Evolutionary conservation across 2,888 invertebrate genomes (phyloP), one percentile per base, ranked within the genome.

Genomic region (Glaucopsyche alexis): DNA sequence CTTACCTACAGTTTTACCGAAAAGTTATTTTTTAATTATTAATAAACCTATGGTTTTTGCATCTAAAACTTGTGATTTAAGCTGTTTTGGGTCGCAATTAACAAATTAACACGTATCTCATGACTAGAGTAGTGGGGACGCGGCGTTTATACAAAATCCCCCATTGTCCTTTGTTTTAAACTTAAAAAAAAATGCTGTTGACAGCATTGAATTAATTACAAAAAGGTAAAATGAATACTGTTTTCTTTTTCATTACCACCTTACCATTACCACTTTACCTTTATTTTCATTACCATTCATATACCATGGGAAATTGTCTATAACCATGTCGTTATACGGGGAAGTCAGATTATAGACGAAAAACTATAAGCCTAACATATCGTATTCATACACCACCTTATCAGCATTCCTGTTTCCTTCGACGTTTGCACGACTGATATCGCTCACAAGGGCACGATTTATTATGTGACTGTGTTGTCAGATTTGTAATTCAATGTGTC

Each of bases 351-450:
- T 77, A 77, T 76, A 78, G 76, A 77, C 77, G 75, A 77, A 77
- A 77, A 73, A 77, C 76, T 77, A 76, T 78, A 76, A 78, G 76
- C 74, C 74, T 74, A 76, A 74, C 75, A 74, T 74, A 72, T 75
- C 65, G 71, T 71, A 71, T 72, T 75, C 75, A 75, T 75, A 74
- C 66, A 74, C 42, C 73, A 73, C 72, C 77, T 81, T 81, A 82
- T 81, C 80, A 82, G 78, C 80, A 76, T 79, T 81, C 80, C 80
- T 82, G 82, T 82, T 82, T 77, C 79, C 76, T 66, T 42, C 64
- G 72, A 69, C 69, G 71, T 72, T 72, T 60, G 64, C 40, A 72
- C 72, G 50, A 52, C 60, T 55, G 40, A 69, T 47, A 69, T 69
- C 69, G 49, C 69, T 69, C 29, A 69, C 49, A 47, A 69, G 69